These are phyloP conservation scores for Amphimallon solstitiale DNA, from an alignment of 2,888 invertebrate species.

Conservation along the genomic window DNA sequence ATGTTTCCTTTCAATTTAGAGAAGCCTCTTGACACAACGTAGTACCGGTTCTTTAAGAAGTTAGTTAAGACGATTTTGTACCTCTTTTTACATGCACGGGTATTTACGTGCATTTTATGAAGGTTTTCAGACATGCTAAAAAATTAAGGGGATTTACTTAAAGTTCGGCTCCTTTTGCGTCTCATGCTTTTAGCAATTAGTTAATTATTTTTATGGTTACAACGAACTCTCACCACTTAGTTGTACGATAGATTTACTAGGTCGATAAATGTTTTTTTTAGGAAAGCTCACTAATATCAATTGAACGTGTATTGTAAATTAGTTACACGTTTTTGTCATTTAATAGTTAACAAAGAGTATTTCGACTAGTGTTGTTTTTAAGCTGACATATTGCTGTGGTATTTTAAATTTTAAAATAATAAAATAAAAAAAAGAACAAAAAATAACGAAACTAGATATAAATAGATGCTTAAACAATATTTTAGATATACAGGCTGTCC, in stretches of 20 bases:
- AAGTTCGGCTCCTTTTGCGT: conserved; percentile 12
- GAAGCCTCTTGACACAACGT: too few relatives aligned
- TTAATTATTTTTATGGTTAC: conserved; percentile 16
- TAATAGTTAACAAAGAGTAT: too few relatives aligned
- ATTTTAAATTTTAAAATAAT: too few relatives aligned
- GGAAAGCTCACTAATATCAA: background rate
- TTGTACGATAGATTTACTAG: background rate
- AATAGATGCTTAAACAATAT: too few relatives aligned
- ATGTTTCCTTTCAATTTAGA: too few relatives aligned
- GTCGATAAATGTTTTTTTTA: background rate
- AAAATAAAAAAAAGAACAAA: too few relatives aligned
- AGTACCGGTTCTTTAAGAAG: background rate
- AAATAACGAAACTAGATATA: too few relatives aligned
- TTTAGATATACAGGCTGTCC: too few relatives aligned
- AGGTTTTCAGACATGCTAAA: conserved; percentile 25
- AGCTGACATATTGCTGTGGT: too few relatives aligned
- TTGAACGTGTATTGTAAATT: too few relatives aligned
- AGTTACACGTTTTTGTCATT: too few relatives aligned
- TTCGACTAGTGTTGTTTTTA: too few relatives aligned
- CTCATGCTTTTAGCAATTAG: conserved; percentile 28
- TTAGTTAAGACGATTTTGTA: background rate
- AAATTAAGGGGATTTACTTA: conserved; percentile 25
- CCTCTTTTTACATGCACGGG: conserved; percentile 10
- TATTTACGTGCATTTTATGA: conserved; percentile 20
- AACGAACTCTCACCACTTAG: conserved; percentile 1